phyloP scores from a whole-genome alignment of 2,888 invertebrate genomes.

The Steromphala cineraria region DNA sequence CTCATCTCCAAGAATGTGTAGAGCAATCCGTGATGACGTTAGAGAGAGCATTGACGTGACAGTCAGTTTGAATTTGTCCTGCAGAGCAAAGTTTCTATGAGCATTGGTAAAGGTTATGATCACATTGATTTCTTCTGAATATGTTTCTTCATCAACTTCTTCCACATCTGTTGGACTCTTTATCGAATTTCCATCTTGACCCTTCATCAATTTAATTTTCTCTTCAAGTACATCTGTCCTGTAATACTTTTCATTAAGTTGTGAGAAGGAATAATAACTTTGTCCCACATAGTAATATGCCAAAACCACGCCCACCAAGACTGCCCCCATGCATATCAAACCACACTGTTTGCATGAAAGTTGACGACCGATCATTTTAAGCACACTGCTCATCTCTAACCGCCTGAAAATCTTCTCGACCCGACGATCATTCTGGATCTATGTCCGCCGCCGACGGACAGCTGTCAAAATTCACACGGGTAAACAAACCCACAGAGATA shows the following conservation, averaged over 20 bases:
- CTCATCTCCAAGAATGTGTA: slow-evolving; percentile 69
- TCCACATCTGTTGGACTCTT: not conserved
- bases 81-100: slow-evolving; percentile 44
- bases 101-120: slow-evolving; percentile 60
- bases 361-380: too few relatives aligned
- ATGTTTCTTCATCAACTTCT: not conserved
- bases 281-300: slow-evolving; percentile 3
- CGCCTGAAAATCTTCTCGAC: too few relatives aligned
- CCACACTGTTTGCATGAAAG: not conserved
- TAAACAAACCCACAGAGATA: too few relatives aligned
- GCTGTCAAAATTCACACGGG: too few relatives aligned
- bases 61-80: slow-evolving; percentile 50
- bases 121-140: slow-evolving; percentile 40
- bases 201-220: not conserved
- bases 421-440: too few relatives aligned
- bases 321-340: not conserved
- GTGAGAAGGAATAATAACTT: not conserved
- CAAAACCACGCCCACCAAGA: not conserved
- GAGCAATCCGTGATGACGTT: slow-evolving; percentile 38
- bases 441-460: too few relatives aligned
- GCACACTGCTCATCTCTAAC: too few relatives aligned
- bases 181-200: too few relatives aligned
- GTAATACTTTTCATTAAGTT: not conserved
- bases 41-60: slow-evolving; percentile 49
- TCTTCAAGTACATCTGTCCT: not conserved